A percentile compares a stretch with the other conserved stretches of the same genome.
Conservation (phyloP, 2,797 vertebrate genomes). For the Periophthalmus magnuspinnatus region DNA sequence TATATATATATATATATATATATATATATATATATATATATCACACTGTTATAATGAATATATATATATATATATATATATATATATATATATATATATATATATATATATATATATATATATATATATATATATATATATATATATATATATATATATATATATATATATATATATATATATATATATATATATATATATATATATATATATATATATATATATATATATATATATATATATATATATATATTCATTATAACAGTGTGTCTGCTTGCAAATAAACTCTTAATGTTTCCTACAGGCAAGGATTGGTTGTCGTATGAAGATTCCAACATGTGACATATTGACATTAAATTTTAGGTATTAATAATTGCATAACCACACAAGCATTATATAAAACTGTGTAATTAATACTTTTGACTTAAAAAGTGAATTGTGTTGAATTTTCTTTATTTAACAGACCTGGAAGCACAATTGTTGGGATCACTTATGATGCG, state of each 20-base stretch:
- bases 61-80: too few relatives aligned
- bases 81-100: too few relatives aligned
- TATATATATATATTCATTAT: neutral
- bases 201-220: too few relatives aligned
- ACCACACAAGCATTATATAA: neutral
- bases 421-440: neutral
- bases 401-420: neutral
- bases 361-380: conserved; percentile 20
- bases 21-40: too few relatives aligned
- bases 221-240: too few relatives aligned
- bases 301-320: conserved; percentile 44
- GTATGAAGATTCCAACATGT: accelerated
- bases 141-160: too few relatives aligned
- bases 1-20: too few relatives aligned
- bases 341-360: accelerated
- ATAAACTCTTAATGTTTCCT: conserved; percentile 15
- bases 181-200: too few relatives aligned
- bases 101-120: too few relatives aligned
- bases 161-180: too few relatives aligned
- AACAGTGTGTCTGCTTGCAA: neutral
- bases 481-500: conserved; percentile 56
- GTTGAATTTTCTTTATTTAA: conserved; percentile 13
- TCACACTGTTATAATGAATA: too few relatives aligned
- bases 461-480: conserved; percentile 80
- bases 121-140: too few relatives aligned